These are phyloP conservation scores for Phoxinus dragarum DNA, from an alignment of 2,797 vertebrate genomes.

Conservation along the genomic window DNA sequence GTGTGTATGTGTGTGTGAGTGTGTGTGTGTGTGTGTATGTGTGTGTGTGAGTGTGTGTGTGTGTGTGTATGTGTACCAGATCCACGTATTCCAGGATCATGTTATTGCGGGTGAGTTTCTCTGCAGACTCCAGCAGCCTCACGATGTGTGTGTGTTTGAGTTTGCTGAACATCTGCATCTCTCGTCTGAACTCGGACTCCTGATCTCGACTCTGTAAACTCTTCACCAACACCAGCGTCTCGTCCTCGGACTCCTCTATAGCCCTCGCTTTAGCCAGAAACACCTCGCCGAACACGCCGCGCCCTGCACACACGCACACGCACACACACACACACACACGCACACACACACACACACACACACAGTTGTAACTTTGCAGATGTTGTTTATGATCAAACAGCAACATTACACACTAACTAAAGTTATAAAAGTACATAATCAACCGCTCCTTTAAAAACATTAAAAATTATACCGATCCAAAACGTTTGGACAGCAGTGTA, in stretches of 20 bases:
- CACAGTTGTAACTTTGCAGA: too few relatives aligned
- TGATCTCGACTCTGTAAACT: conserved; percentile 91
- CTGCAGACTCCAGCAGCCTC: conserved; percentile 90
- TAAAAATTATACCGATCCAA: too few relatives aligned
- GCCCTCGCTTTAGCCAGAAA: conserved; percentile 92
- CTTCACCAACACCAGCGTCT: conserved; percentile 94
- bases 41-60: too few relatives aligned
- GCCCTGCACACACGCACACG: conserved; percentile 77
- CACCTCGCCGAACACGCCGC: conserved; percentile 96
- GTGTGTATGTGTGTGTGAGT: too few relatives aligned
- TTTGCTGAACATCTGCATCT: conserved; percentile 96
- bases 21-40: too few relatives aligned
- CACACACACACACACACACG: neutral
- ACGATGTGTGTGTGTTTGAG: conserved; percentile 89
- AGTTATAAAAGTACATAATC: too few relatives aligned
- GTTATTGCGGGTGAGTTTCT: conserved; percentile 92
- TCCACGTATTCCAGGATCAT: conserved; percentile 97
- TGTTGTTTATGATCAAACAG: too few relatives aligned
- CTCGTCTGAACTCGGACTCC: conserved; percentile 90
- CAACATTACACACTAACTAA: too few relatives aligned
- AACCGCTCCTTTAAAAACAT: too few relatives aligned
- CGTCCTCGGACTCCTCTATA: conserved; percentile 82
- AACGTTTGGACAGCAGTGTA: too few relatives aligned
- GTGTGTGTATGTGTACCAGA: conserved; percentile 79
- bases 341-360: too few relatives aligned